Percentiles rank a stretch among this genome's conserved stretches.
phyloP scores from a whole-genome alignment of 2,888 invertebrate species.

The Papilio demoleus region DNA sequence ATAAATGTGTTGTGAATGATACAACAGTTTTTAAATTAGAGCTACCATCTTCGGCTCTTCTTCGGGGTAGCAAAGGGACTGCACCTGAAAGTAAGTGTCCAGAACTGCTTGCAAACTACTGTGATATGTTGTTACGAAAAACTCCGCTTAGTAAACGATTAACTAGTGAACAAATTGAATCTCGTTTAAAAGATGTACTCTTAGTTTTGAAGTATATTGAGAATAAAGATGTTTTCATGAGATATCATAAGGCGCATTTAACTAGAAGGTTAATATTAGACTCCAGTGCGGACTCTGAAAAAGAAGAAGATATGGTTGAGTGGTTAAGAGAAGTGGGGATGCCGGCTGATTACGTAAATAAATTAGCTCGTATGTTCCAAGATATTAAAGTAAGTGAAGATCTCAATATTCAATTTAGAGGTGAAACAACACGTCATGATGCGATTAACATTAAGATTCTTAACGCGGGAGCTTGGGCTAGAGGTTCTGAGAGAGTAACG shows the following conservation, averaged over 20 bases:
- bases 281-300: constrained; percentile 99
- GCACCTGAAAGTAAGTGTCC: constrained; percentile 99
- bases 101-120: constrained; percentile 99
- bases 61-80: constrained; percentile 86
- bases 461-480: constrained; percentile 99
- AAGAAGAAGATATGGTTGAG: constrained; percentile 99
- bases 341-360: constrained; percentile 99
- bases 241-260: constrained; percentile 99
- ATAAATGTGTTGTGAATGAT: constrained; percentile 98
- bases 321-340: constrained; percentile 99
- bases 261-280: constrained; percentile 97
- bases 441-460: constrained; percentile 99
- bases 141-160: constrained; percentile 98
- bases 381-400: constrained; percentile 99
- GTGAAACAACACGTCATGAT: constrained; percentile 90
- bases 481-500: constrained; percentile 96
- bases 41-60: constrained; percentile 84
- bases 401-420: constrained; percentile 96
- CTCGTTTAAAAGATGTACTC: constrained; percentile 95
- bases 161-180: constrained; percentile 98
- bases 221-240: constrained; percentile 99
- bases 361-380: constrained; percentile 98
- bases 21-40: constrained; percentile 94
- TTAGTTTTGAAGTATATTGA: constrained; percentile 99
- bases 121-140: constrained; percentile 98